Evolutionary conservation across 2,888 invertebrate species (phyloP).

Genomic region (Anaspis maculata): DNA sequence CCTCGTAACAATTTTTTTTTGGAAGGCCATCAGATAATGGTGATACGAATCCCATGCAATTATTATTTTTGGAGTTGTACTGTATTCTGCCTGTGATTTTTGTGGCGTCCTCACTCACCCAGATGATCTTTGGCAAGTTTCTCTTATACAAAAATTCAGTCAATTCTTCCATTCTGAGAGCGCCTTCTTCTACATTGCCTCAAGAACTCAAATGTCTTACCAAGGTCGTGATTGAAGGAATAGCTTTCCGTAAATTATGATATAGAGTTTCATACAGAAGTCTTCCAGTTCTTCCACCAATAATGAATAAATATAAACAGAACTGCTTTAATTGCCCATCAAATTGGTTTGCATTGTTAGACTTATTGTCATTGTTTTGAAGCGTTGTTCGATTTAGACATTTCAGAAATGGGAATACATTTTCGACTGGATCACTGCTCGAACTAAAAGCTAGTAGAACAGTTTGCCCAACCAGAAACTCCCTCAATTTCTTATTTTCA

Average conservation of each 20-base stretch:
- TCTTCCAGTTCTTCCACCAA: conserved; percentile 14
- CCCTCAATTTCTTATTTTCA: neutral
- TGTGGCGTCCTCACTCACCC: conserved; percentile 22
- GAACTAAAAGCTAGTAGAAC: neutral
- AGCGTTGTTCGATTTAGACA: too few species aligned
- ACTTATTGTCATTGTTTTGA: neutral
- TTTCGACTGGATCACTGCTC: neutral
- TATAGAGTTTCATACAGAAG: conserved; percentile 18
- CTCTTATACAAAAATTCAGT: conserved; percentile 13
- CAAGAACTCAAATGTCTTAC: neutral
- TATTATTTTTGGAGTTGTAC: conserved; percentile 18
- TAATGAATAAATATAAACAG: conserved; percentile 8
- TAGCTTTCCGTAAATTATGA: conserved; percentile 15
- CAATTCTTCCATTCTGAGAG: conserved; percentile 14
- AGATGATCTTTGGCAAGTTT: conserved; percentile 14
- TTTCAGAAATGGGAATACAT: too few species aligned
- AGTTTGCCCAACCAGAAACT: neutral
- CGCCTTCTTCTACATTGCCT: conserved; percentile 15
- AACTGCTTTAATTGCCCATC: neutral
- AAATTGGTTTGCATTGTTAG: conserved; percentile 1
- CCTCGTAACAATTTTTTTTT: conserved; percentile 3
- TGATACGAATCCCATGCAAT: conserved; percentile 19
- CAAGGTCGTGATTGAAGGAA: conserved; percentile 12
- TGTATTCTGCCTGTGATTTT: conserved; percentile 16
- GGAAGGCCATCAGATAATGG: conserved; percentile 16